Base-by-base conservation (phyloP, 2,113 vertebrate genomes). In the Halichoeres trimaculatus region DNA sequence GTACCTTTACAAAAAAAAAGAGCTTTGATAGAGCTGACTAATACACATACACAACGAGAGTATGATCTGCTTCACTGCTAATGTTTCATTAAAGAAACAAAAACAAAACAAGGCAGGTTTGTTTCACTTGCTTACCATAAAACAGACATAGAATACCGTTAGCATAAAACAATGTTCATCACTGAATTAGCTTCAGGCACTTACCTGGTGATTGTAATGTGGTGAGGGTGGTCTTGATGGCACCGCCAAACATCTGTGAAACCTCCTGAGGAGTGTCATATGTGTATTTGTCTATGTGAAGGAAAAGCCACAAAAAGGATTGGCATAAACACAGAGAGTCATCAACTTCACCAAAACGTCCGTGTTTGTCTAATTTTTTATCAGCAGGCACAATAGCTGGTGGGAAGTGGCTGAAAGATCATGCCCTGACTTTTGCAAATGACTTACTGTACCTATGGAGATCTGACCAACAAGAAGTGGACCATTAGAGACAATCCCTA, bases 211-310 rank as follows among this genome's bases (percentile, higher is more conserved):
- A 5, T 13, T 88, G 45, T 50, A 63, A 38, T 4, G 20, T 43
- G 13, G 76, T 85, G 24, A 94, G 80, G 34, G 36, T 92, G 26
- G 76, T 22, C 78, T 55, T 89, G 22, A 95, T 83, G 8, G 89
- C 53, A 3, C 69, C 51, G 38, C 89, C 78, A 67, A 95, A 95
- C 3, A 60, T 80, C n/a, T 87, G n/a, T 24, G 91, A 75, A 61
- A 93, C 85, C 74, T 95, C 94, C 53, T 54, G 16, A 4, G 90
- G 59, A 23, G 89, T 92, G 78, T 95, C 94, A 20, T 88, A 94
- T 1, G 93, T 93, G 73, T 91, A 74, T 76, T 55, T 83, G 66
- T 85, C 93, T 95, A 84, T 34, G 83, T 59, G 20, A 12, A 41
- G 0, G 3, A 82, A 74, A 71, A 53, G 7, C 3, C 24, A 79